These are phyloP conservation scores for Toxotes lorentzi DNA, from an alignment of 2,797 vertebrate genomes.

Conservation along the genomic window DNA sequence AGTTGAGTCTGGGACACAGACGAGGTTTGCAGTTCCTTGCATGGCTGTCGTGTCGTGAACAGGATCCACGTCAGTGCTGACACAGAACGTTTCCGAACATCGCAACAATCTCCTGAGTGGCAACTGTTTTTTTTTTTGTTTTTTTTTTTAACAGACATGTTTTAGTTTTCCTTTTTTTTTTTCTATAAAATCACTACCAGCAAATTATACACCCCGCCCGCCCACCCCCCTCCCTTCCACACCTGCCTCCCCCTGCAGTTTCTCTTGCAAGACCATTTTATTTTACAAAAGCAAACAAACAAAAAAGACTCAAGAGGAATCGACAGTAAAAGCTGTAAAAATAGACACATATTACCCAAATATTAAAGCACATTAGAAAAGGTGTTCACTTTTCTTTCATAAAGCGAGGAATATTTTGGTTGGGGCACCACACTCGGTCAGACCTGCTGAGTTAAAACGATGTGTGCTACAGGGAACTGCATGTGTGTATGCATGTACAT, in stretches of 20 bases:
- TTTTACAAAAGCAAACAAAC: constrained; percentile 62
- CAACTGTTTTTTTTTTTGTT: constrained; percentile 56
- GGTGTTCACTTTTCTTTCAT: constrained; percentile 59
- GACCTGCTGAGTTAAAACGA: constrained; percentile 85
- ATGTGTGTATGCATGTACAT: constrained; percentile 47
- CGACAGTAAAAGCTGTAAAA: constrained; percentile 81
- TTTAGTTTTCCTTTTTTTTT: constrained; percentile 26
- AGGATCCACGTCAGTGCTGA: constrained; percentile 27
- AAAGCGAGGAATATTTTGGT: constrained; percentile 72
- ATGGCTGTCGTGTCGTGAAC: constrained; percentile 26
- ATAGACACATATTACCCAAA: constrained; percentile 75
- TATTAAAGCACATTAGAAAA: constrained; percentile 76
- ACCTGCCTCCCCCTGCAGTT: constrained; percentile 21
- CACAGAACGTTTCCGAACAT: constrained; percentile 46
- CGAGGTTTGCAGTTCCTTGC: constrained; percentile 38
- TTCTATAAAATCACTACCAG: constrained; percentile 61
- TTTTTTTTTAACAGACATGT: constrained; percentile 32
- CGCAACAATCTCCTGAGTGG: constrained; percentile 79
- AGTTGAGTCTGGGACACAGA: constrained; percentile 43
- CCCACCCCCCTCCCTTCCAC: neutral
- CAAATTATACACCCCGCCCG: constrained; percentile 17
- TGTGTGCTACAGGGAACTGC: constrained; percentile 52
- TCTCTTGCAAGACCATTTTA: constrained; percentile 41
- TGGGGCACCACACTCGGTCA: constrained; percentile 79
- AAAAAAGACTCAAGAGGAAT: constrained; percentile 43